A percentile compares a stretch with the other conserved stretches of the same genome.
phyloP scores from a whole-genome alignment of 2,797 vertebrate genomes.

The Nannoperca australis region DNA sequence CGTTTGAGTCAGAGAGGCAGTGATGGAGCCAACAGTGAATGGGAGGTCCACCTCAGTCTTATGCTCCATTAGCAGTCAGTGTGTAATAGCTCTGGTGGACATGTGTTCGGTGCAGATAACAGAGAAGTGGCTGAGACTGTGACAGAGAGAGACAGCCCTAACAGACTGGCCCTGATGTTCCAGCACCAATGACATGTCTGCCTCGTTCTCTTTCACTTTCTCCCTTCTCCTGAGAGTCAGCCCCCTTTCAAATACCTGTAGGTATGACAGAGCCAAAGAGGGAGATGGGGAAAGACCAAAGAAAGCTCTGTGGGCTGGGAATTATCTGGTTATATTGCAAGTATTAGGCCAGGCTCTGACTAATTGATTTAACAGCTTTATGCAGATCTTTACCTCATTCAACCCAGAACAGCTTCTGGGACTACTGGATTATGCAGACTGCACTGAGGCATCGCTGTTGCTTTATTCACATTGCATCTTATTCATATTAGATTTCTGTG shows the following conservation, averaged over 20 bases:
- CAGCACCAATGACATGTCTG: slow-evolving; percentile 50
- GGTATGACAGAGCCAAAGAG: slow-evolving; percentile 44
- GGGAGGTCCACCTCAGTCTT: slow-evolving; percentile 76
- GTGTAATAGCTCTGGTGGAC: slow-evolving; percentile 78
- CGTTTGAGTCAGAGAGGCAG: slow-evolving; percentile 48
- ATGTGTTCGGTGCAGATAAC: slow-evolving; percentile 81
- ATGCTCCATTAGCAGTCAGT: slow-evolving; percentile 79
- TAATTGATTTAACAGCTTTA: slow-evolving; percentile 65
- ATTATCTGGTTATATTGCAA: slow-evolving; percentile 52
- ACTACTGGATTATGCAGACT: slow-evolving; percentile 64
- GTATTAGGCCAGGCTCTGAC: slow-evolving; percentile 58
- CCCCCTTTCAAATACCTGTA: slow-evolving; percentile 48
- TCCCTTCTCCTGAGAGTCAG: slow-evolving; percentile 38
- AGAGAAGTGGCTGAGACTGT: slow-evolving; percentile 72
- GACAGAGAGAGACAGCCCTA: slow-evolving; percentile 72
- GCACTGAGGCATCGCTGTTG: slow-evolving; percentile 29
- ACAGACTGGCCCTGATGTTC: slow-evolving; percentile 73
- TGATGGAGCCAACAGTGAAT: slow-evolving; percentile 52
- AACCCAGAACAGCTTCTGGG: slow-evolving; percentile 49
- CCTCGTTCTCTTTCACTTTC: slow-evolving; percentile 39
- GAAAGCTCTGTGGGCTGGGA: slow-evolving; percentile 35
- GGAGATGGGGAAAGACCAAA: slow-evolving; percentile 14
- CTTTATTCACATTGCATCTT: slow-evolving; percentile 56
- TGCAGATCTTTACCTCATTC: slow-evolving; percentile 56
- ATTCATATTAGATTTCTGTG: slow-evolving; percentile 60